Percentiles rank a stretch among this genome's conserved stretches.
Evolutionary conservation across 1,140 invertebrate species (phyloP).

Genomic region (Calephelis virginiensis): DNA sequence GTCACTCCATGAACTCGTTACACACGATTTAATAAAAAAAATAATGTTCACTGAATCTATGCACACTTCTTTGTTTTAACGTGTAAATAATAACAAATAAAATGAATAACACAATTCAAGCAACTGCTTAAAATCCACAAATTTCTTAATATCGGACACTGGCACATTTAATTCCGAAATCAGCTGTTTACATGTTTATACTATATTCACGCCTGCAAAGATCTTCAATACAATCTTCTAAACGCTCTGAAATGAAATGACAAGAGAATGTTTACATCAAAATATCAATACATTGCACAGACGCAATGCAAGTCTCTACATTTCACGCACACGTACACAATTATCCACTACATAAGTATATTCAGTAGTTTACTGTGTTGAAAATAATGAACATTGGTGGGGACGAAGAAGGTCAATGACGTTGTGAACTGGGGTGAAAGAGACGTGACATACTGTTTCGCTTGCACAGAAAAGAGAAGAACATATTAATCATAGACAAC

Average conservation of each 20-base stretch:
- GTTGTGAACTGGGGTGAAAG: conserved; percentile 32
- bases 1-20: conserved; percentile 2
- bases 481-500: conserved; percentile 15
- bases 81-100: not conserved
- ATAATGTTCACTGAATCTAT: not conserved
- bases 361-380: conserved; percentile 1
- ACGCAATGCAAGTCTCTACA: conserved; percentile 50
- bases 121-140: not conserved
- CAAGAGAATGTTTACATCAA: conserved; percentile 72
- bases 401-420: conserved; percentile 67
- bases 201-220: conserved; percentile 38
- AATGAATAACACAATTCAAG: not conserved
- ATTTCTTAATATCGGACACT: conserved; percentile 5
- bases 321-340: conserved; percentile 47
- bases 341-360: conserved; percentile 22
- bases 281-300: conserved; percentile 70
- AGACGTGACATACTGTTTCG: not conserved
- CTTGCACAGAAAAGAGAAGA: not conserved
- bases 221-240: conserved; percentile 58
- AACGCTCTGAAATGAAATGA: conserved; percentile 71
- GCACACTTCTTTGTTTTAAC: conserved; percentile 12
- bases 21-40: conserved; percentile 4
- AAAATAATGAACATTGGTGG: conserved; percentile 53
- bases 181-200: conserved; percentile 63
- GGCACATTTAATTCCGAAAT: conserved; percentile 31